Base-by-base conservation (phyloP, 2,888 invertebrate genomes). In the Platycheirus albimanus region DNA sequence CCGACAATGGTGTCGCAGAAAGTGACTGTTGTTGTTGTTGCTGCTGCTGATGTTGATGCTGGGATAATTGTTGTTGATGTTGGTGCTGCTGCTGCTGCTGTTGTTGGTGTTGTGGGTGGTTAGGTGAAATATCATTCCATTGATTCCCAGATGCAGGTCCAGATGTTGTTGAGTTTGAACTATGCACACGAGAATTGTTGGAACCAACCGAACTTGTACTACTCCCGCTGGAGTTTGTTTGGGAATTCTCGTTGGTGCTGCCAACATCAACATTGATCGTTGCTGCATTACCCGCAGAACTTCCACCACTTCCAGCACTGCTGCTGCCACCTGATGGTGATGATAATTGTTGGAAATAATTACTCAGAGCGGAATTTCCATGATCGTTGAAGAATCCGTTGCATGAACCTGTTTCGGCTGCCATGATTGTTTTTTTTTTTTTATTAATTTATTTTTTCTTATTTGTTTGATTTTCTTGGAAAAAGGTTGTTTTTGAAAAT, bases 301-400 rank as follows among this genome's bases (percentile, higher is more conserved):
- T 85, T 66, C 71, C 75, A 24, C 64, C 58, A 74, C 78, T 85
- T 11, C 84, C 85, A 38, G 10, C n/a, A 11, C 5, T 30, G 11
- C 43, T 36, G 36, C 36, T 45, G 4, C 84, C 86, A 2, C 86
- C 85, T 0, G 86, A 87, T 4, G 87, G 87, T 0, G 88, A 87
- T 2, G 87, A 87, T 24, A 88, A 86, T 19, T 87, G 87, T 6
- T 89, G 77, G 36, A 83, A 83, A 72, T 83, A 88, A 76, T 89
- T 90, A 84, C 88, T 88, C 61, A 90, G 43, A 17, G 87, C 87
- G 10, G 87, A 85, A 81, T 86, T 90, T 13, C 88, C 87, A 56
- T 89, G 89, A 81, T 90, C 90, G 85, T 88, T 88, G 70, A 88
- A 90, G 86, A 89, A 90, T 66, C 88, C 87, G 77, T 86, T 87